These are phyloP conservation scores for Stomatorhinus ivindoensis DNA, from an alignment of 2,113 vertebrate species.

Conservation along the genomic window DNA sequence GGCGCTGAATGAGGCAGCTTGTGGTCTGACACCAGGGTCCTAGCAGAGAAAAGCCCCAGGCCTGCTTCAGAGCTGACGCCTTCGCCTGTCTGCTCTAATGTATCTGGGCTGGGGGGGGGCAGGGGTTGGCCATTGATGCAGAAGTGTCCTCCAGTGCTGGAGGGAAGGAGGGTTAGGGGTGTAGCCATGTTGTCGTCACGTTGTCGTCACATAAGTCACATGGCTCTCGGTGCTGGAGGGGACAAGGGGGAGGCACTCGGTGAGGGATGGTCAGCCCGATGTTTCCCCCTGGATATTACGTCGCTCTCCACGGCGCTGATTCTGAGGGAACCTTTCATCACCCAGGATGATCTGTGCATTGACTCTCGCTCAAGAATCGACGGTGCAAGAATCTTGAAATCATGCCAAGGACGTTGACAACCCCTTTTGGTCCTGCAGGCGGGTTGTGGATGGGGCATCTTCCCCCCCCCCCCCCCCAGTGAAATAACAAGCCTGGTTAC, in stretches of 20 bases:
- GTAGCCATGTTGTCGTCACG: background rate
- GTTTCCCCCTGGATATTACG: background rate
- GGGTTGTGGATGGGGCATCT: background rate
- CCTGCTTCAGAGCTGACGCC: conserved; percentile 64
- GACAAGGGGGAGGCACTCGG: background rate
- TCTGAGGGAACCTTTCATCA: background rate
- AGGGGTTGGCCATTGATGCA: background rate
- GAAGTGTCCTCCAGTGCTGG: background rate
- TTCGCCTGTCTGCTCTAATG: conserved; percentile 34
- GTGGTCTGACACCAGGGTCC: conserved; percentile 56
- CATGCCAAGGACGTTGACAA: background rate
- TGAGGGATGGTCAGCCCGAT: background rate
- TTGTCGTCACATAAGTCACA: background rate
- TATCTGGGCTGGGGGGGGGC: conserved; percentile 16
- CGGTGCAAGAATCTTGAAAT: background rate
- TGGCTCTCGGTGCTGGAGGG: background rate
- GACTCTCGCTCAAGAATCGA: background rate
- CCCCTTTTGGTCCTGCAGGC: background rate
- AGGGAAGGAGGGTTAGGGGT: background rate
- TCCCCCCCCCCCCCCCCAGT: conserved; percentile 10
- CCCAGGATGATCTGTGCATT: background rate
- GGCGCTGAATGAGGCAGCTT: conserved; percentile 58
- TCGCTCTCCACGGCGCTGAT: background rate
- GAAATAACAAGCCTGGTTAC: conserved; percentile 36
- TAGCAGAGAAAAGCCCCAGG: conserved; percentile 31